Percentiles rank a stretch among this genome's conserved stretches.
Conservation (phyloP, 1,140 invertebrate genomes). For the Eubasilissa regina region DNA sequence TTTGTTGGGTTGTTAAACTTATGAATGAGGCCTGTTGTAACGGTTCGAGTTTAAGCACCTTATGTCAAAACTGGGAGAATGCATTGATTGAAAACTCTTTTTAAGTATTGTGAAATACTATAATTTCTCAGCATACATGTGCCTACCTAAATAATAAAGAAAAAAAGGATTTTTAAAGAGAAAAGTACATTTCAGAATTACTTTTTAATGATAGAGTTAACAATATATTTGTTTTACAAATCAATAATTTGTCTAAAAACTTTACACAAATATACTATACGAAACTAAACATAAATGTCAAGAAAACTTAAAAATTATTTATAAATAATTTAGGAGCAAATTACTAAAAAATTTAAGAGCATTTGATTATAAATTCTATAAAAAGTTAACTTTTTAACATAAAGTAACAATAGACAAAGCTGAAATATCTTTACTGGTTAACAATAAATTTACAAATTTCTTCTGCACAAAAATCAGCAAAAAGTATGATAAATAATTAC, state of each 20-base stretch:
- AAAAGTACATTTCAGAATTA: background rate
- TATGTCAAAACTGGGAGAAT: too few species aligned
- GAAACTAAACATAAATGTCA: conserved; percentile 27
- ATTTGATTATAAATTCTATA: background rate
- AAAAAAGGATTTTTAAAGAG: background rate
- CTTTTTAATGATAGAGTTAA: conserved; percentile 37
- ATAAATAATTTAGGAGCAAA: conserved; percentile 22
- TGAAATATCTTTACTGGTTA: background rate
- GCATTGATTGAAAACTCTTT: too few species aligned
- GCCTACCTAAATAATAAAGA: too few species aligned
- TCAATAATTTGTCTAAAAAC: background rate
- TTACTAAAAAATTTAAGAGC: background rate
- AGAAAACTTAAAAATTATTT: conserved; percentile 4
- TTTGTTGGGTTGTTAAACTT: too few species aligned
- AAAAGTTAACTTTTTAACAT: background rate
- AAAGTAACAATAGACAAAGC: background rate
- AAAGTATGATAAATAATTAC: background rate
- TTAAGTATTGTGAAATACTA: too few species aligned
- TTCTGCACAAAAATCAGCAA: conserved; percentile 9
- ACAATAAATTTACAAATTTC: background rate
- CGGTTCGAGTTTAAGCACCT: too few species aligned
- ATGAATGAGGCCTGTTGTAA: too few species aligned
- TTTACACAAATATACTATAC: conserved; percentile 27
- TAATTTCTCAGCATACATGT: too few species aligned
- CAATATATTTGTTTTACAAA: conserved; percentile 36